Conservation (phyloP, 92 coral and sea anemone genomes). For the Pocillopora grandis region DNA sequence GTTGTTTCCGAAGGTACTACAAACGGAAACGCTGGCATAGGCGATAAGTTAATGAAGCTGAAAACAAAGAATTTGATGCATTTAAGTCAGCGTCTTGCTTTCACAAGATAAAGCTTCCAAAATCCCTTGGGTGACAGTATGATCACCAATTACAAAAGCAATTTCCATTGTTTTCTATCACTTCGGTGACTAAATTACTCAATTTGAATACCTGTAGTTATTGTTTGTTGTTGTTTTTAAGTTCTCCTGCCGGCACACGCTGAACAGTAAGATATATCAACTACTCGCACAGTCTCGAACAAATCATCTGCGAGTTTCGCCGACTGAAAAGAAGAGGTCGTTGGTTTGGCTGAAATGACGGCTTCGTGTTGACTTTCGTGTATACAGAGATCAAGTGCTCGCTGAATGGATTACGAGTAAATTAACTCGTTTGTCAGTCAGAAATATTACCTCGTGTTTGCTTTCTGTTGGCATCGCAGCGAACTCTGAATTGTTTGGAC, state of each 20-base stretch:
- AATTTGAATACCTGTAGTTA: slow-evolving; percentile 29
- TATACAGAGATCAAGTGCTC: background rate
- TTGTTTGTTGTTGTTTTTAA: slow-evolving; percentile 10
- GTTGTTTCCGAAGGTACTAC: no score
- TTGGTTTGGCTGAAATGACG: background rate
- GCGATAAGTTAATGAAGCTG: no score
- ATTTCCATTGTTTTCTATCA: background rate
- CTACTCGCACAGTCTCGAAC: background rate
- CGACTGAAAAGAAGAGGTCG: background rate
- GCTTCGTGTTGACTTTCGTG: background rate
- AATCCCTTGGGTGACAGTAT: slow-evolving; percentile 36
- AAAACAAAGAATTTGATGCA: no score
- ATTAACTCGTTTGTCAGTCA: background rate
- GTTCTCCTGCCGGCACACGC: slow-evolving; percentile 6
- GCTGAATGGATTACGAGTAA: background rate
- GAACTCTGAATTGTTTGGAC: background rate
- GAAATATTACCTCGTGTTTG: background rate
- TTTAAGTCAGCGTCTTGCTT: background rate
- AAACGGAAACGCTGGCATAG: no score
- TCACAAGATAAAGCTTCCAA: slow-evolving; percentile 3
- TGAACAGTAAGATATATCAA: background rate
- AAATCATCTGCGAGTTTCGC: background rate
- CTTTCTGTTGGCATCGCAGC: background rate
- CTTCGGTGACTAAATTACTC: slow-evolving; percentile 15
- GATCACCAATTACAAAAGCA: slow-evolving; percentile 26